Conservation (phyloP, 2,888 invertebrate species). For the Tuta absoluta region DNA sequence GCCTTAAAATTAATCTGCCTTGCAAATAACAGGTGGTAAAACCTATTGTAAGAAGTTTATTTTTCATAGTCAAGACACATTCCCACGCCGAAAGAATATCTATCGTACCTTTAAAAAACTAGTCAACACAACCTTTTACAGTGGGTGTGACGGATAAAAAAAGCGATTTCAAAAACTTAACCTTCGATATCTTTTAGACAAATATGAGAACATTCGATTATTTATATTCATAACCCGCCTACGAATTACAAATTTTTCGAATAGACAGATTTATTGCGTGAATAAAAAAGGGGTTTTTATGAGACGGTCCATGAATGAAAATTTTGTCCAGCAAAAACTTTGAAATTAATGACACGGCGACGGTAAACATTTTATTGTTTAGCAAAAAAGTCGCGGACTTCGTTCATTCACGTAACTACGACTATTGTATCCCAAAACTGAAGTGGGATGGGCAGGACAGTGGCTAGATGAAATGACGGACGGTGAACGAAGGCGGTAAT, state of each 20-base stretch:
- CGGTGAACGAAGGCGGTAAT: too few species aligned
- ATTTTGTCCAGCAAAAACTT: conserved; percentile 39
- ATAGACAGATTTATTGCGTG: conserved; percentile 67
- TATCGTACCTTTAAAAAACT: conserved; percentile 38
- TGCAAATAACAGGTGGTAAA: background rate
- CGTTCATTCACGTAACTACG: conserved; percentile 5
- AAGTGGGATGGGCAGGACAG: background rate
- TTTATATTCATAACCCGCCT: conserved; percentile 67
- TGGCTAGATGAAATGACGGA: too few species aligned
- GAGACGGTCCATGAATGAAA: conserved; percentile 44
- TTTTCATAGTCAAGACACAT: conserved; percentile 7
- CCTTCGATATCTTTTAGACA: conserved; percentile 49
- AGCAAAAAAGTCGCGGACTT: conserved; percentile 9
- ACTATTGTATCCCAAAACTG: too few species aligned
- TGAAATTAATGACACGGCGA: background rate
- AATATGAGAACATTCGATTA: conserved; percentile 42
- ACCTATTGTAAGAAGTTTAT: background rate
- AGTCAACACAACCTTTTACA: conserved; percentile 36
- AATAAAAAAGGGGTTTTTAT: conserved; percentile 47
- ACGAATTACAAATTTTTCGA: conserved; percentile 72
- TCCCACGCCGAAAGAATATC: conserved; percentile 35
- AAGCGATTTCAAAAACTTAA: conserved; percentile 34
- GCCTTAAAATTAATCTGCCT: too few species aligned
- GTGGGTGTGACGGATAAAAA: conserved; percentile 46
- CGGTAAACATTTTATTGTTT: conserved; percentile 5